phyloP scores from a whole-genome alignment of 2,888 invertebrate genomes.

The Melanotus villosus region DNA sequence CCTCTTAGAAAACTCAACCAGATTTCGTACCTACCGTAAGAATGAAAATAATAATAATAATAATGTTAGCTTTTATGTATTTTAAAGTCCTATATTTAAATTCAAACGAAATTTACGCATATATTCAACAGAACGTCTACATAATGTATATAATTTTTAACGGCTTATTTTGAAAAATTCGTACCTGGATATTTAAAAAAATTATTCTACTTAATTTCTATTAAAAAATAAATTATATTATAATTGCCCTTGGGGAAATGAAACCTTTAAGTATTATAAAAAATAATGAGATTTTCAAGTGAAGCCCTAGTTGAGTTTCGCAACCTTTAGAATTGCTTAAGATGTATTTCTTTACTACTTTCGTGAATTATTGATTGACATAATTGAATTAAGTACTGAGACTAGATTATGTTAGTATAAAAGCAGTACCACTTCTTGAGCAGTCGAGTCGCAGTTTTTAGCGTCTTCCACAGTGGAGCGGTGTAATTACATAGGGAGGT shows the following conservation, averaged over 20 bases:
- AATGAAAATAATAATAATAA: too few species aligned
- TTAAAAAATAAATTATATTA: too few species aligned
- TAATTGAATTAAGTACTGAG: slow-evolving; percentile 28
- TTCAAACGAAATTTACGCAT: too few species aligned
- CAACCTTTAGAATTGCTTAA: slow-evolving; percentile 10
- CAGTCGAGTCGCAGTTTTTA: slow-evolving; percentile 26
- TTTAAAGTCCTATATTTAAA: too few species aligned
- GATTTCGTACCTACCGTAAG: too few species aligned
- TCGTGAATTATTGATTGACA: slow-evolving; percentile 17
- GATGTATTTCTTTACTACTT: slow-evolving; percentile 2
- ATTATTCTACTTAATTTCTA: too few species aligned
- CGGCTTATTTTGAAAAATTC: too few species aligned
- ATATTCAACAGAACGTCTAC: too few species aligned
- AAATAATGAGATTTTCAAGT: slow-evolving; percentile 49
- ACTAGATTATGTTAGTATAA: slow-evolving; percentile 4
- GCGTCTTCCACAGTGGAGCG: slow-evolving; percentile 26
- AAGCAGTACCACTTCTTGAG: not conserved
- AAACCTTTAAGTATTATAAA: slow-evolving; percentile 24
- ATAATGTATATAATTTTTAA: too few species aligned
- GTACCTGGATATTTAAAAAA: too few species aligned
- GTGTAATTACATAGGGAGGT: not conserved
- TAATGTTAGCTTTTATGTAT: too few species aligned
- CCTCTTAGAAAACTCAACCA: too few species aligned
- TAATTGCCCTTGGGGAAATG: slow-evolving; percentile 28
- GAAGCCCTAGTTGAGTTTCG: slow-evolving; percentile 51